These are phyloP conservation scores for Acipenser ruthenus DNA, from an alignment of 2,797 vertebrate genomes.

Conservation along the genomic window DNA sequence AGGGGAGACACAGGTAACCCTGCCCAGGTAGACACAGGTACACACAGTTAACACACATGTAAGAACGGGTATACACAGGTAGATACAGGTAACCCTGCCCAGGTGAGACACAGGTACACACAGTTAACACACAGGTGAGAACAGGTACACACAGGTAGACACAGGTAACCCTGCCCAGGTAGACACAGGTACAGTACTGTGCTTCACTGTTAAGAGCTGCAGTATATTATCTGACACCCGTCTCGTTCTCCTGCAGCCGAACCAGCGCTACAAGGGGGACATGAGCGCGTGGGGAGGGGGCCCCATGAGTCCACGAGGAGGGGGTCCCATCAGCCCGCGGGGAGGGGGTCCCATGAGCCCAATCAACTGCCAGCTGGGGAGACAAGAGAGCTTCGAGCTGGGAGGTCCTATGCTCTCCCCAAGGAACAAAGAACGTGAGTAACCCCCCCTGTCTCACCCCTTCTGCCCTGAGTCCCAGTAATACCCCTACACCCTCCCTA, in stretches of 20 bases:
- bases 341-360: no score
- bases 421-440: slow-evolving; percentile 62
- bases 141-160: no score
- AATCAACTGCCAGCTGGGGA: slow-evolving; percentile 35
- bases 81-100: background rate
- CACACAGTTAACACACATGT: background rate
- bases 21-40: background rate
- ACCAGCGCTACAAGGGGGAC: slow-evolving; percentile 52
- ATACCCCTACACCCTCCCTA: background rate
- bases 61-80: background rate
- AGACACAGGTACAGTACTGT: slow-evolving; percentile 10
- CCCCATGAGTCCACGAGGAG: no score
- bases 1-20: background rate
- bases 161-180: background rate
- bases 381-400: slow-evolving; percentile 58
- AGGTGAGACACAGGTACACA: background rate
- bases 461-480: background rate
- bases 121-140: background rate
- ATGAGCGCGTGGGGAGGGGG: slow-evolving; percentile 24
- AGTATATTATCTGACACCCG: background rate
- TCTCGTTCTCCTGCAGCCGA: slow-evolving; percentile 34
- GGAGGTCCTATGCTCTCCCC: slow-evolving; percentile 33
- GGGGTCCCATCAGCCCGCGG: no score
- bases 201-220: slow-evolving; percentile 5
- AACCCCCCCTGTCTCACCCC: slow-evolving; percentile 5